A percentile compares a stretch with the other conserved stretches of the same genome.
These are phyloP conservation scores for Xiphophorus maculatus DNA, from an alignment of 2,113 vertebrate species.

Conservation along the genomic window DNA sequence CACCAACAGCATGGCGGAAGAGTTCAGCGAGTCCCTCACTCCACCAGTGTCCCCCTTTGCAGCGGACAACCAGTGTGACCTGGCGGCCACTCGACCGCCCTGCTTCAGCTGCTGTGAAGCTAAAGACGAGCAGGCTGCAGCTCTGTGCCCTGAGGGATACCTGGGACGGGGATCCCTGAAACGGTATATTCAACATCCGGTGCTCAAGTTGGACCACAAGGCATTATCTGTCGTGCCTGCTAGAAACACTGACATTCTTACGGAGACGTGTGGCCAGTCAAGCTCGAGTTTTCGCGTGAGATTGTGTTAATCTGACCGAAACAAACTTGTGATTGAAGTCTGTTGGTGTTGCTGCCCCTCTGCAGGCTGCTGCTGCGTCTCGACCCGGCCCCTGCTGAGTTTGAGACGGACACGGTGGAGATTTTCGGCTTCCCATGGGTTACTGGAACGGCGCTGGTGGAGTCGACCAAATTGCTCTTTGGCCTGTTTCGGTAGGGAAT, in stretches of 20 bases:
- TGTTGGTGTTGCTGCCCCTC: background rate
- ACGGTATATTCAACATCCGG: conserved; percentile 77
- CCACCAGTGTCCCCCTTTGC: conserved; percentile 80
- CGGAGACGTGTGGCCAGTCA: background rate
- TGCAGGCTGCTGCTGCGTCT: conserved; percentile 87
- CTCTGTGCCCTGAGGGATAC: conserved; percentile 85
- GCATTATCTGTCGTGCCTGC: background rate
- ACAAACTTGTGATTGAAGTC: background rate
- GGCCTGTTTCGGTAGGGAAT: conserved; percentile 87
- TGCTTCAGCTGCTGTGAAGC: conserved; percentile 87
- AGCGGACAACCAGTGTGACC: conserved; percentile 79
- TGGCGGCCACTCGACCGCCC: conserved; percentile 70
- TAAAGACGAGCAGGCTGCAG: conserved; percentile 70
- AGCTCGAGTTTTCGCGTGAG: background rate
- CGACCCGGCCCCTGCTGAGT: conserved; percentile 90
- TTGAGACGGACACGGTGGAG: conserved; percentile 87
- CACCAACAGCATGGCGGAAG: conserved; percentile 80
- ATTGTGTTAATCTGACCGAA: background rate
- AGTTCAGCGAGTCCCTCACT: conserved; percentile 74
- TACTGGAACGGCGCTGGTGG: conserved; percentile 90
- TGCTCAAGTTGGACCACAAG: background rate
- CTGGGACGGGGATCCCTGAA: conserved; percentile 87
- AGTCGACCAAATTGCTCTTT: conserved; percentile 90
- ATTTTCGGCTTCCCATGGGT: conserved; percentile 94
- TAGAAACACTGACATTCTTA: background rate